Evolutionary conservation across 2,113 vertebrate genomes (phyloP), one percentile per base, ranked within the genome.

Genomic region (Dicerorhinus sumatrensis): DNA sequence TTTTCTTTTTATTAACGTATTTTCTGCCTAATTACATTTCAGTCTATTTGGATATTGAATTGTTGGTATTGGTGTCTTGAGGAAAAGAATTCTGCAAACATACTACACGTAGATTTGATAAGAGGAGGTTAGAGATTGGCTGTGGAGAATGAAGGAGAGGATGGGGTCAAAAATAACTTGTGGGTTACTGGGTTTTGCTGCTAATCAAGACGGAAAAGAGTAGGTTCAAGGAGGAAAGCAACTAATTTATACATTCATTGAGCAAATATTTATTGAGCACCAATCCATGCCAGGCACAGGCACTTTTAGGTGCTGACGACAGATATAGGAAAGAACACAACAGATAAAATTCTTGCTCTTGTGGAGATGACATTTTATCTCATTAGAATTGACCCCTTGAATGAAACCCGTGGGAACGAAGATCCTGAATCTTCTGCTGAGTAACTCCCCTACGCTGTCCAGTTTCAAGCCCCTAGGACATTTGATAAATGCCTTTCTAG

Each of bases 221-320:
- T 77, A 86, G 33, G 8, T 76, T 76, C 39, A 48, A 39, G 62
- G 46, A 94, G 81, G 67, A 96, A 94, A 85, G 29, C 76, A 77
- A 94, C 27, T 42, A 27, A 80, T 79, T n/a, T 89, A 63, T 39
- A 29, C 4, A 51, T 36, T 27, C 48, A 81, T 42, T n/a, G 33
- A 84, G 42, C 27, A 91, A 87, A 70, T 88, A 84, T 93, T 91
- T 91, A 76, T 58, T 82, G 77, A 89, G 31, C 12, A 8, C 67
- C 21, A 93, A 51, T 46, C 8, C 42, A 86, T 58, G 29, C 3
- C 77, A 62, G 48, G 8, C 23, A 73, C 36, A 72, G 67, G 39
- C 46, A 67, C 29, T 54, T 67, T 54, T 20, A 54, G 39, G 76
- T 60, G 36, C 5, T 14, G 77, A 83, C 85, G 80, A 42, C 31